Percentiles rank a stretch among this genome's conserved stretches.
phyloP scores from a whole-genome alignment of 2,888 invertebrate species.

The Lissocephala sabroskyi region DNA sequence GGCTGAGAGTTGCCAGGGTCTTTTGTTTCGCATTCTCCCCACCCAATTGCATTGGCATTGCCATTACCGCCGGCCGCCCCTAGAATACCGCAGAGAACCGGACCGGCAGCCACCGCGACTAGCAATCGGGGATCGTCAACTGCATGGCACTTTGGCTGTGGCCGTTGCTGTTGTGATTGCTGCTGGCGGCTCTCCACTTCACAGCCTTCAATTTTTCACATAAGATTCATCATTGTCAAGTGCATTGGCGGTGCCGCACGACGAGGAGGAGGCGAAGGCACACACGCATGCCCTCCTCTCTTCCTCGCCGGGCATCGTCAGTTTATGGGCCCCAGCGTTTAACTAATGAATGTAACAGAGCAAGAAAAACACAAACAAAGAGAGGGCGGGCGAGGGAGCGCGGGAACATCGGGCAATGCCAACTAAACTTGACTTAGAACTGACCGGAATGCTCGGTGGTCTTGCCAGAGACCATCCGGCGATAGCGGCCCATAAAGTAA shows the following conservation, averaged over 20 bases:
- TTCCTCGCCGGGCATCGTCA: background rate
- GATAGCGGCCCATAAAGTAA: constrained; percentile 18
- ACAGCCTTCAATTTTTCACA: constrained; percentile 56
- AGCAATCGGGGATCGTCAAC: too few species aligned
- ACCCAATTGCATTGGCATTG: background rate
- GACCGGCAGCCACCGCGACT: background rate
- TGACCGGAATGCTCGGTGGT: background rate
- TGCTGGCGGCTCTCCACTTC: constrained; percentile 9
- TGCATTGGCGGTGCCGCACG: constrained; percentile 15
- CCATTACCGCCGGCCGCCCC: constrained; percentile 10
- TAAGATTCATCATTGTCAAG: constrained; percentile 68
- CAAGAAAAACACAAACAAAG: constrained; percentile 85
- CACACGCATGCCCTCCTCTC: too few species aligned
- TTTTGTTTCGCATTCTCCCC: constrained; percentile 28
- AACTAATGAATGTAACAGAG: constrained; percentile 77
- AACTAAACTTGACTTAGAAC: background rate
- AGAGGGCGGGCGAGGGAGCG: background rate
- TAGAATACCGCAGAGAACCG: constrained; percentile 3
- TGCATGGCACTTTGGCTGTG: constrained; percentile 8
- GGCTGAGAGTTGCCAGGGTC: too few species aligned
- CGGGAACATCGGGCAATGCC: too few species aligned
- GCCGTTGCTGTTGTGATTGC: constrained; percentile 1
- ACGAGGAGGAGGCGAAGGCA: too few species aligned
- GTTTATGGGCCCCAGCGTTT: background rate
- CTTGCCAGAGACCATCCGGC: background rate